A percentile compares a stretch with the other conserved stretches of the same genome.
phyloP scores from a whole-genome alignment of 2,113 vertebrate genomes.

The Dissostichus mawsoni region DNA sequence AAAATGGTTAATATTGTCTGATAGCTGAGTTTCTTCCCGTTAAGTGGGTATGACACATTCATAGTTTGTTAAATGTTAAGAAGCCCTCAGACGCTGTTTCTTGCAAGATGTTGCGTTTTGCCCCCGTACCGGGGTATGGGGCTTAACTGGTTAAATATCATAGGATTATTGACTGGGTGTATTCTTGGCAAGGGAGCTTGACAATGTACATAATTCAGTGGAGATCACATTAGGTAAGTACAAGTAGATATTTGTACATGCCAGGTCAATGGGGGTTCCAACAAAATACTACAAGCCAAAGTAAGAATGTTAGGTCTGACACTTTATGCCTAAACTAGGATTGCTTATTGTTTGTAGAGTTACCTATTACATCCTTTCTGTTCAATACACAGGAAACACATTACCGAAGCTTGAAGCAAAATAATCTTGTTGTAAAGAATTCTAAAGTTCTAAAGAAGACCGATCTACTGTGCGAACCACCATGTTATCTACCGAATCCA shows the following conservation, averaged over 20 bases:
- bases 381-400: slow-evolving; percentile 31
- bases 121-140: no score
- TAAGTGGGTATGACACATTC: no score
- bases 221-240: slow-evolving; percentile 30
- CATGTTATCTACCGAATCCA: not conserved
- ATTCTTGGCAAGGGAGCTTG: slow-evolving; percentile 3
- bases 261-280: not conserved
- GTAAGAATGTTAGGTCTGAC: slow-evolving; percentile 29
- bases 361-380: slow-evolving; percentile 35
- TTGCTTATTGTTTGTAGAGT: slow-evolving; percentile 45
- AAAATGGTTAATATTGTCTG: no score
- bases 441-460: no score
- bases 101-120: no score
- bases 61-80: no score
- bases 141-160: not conserved
- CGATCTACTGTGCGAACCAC: not conserved
- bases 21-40: no score
- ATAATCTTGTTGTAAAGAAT: not conserved
- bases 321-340: slow-evolving; percentile 1
- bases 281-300: not conserved
- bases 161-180: slow-evolving; percentile 34
- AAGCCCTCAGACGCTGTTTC: no score
- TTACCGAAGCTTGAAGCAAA: not conserved
- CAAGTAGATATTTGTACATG: not conserved
- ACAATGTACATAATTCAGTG: slow-evolving; percentile 28